Evolutionary conservation across 64 coral and sea anemone genomes (phyloP), one percentile per base, ranked within the genome.

Genomic region (Pocillopora damicornis): DNA sequence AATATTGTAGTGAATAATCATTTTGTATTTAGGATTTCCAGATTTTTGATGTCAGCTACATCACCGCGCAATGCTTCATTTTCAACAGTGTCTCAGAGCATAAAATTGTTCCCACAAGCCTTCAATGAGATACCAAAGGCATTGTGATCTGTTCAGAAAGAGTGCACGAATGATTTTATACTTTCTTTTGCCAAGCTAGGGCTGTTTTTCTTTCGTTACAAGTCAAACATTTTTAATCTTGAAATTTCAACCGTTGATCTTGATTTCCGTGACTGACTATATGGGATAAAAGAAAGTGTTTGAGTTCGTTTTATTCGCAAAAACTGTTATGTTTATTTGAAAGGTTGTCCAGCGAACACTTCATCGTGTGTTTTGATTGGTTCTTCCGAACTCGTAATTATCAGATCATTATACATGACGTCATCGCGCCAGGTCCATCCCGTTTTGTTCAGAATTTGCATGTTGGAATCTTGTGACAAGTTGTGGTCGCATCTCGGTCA

Each of bases 401-500:
- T 81, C 60, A 81, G 79, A 26, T 77, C 37, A 85, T 85, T 85
- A 69, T 37, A 83, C 38, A 61, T 85, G 81, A 85, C 81, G 81
- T 85, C 81, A 85, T 58, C 81, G 16, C 65, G 81, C 65, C 38
- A 23, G 65, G 81, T 65, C 81, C 61, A 26, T 85, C 65, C 73
- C 65, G 65, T 45, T 72, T 57, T 15, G 75, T 85, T 85, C 81
- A 85, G 37, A 85, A 84, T 84, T 84, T 71, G 64, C 81, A 84
- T 84, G 64, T 37, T 56, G 81, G 81, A 84, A 85, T 85, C 81
- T 85, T 85, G 81, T 73, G 81, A 85, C 64, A 72, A 85, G 25
- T 58, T 25, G 37, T 63, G 60, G 12, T 45, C 51, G 35, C n/a
- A 14, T n/a, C 72, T 85, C 65, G 37, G 14, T 85, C 81, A 13